These are phyloP conservation scores for Uromys caudimaculatus DNA, from an alignment of 2,797 vertebrate species.

Conservation along the genomic window DNA sequence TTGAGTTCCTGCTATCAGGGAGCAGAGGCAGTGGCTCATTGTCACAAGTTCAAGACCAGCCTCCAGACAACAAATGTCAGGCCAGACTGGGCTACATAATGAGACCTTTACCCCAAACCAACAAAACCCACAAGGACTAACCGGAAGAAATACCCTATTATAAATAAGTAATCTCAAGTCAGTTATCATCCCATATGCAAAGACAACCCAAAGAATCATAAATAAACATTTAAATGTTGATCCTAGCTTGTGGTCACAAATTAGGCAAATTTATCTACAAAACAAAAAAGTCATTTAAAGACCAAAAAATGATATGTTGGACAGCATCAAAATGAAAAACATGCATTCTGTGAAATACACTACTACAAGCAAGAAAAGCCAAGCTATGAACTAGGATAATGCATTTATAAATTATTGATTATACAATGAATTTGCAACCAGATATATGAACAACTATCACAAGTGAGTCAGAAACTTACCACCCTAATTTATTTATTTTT, in stretches of 20 bases:
- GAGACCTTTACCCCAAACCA: not conserved
- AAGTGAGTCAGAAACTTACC: slow-evolving; percentile 13
- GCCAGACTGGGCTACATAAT: not conserved
- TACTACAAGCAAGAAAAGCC: not conserved
- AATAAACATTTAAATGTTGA: slow-evolving; percentile 16
- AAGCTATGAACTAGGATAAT: not conserved
- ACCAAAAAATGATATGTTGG: not conserved
- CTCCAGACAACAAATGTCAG: not conserved
- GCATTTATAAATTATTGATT: not conserved
- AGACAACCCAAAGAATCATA: slow-evolving; percentile 31
- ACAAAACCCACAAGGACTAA: not conserved
- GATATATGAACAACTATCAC: slow-evolving; percentile 32
- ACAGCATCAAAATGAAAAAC: not conserved
- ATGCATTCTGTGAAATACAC: not conserved
- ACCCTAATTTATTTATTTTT: not conserved
- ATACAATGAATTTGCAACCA: not conserved
- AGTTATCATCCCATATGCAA: not conserved
- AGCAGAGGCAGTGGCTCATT: not conserved
- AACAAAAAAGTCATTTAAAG: not conserved
- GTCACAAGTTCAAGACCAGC: not conserved
- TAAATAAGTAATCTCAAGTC: slow-evolving; percentile 10
- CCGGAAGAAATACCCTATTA: not conserved
- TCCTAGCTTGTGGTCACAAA: not conserved
- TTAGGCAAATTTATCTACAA: not conserved
- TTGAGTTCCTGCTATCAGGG: not conserved